Conservation (phyloP, 2,888 invertebrate species). For the Cybosia mesomella region DNA sequence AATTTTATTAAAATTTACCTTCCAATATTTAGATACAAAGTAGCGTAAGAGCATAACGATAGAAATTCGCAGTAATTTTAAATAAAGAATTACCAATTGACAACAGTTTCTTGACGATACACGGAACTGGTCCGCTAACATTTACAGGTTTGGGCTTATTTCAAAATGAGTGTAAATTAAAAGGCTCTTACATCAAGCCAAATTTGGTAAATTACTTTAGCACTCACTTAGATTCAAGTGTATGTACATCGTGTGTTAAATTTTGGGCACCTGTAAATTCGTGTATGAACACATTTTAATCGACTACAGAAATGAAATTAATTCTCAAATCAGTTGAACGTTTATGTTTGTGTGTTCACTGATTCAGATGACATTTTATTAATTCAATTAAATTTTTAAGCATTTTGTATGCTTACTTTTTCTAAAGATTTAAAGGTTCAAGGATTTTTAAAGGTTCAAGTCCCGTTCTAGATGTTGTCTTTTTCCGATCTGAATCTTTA, state of each 20-base stretch:
- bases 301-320: not conserved
- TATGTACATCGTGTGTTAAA: constrained; percentile 19
- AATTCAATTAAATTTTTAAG: too few relatives aligned
- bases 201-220: constrained; percentile 44
- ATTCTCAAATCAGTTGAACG: not conserved
- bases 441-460: too few relatives aligned
- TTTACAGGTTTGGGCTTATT: constrained; percentile 25
- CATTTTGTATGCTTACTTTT: too few relatives aligned
- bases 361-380: too few relatives aligned
- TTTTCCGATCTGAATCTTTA: too few relatives aligned
- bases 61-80: not conserved
- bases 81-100: not conserved
- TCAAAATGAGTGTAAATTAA: constrained; percentile 10
- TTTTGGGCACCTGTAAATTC: constrained; percentile 11
- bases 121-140: constrained; percentile 21
- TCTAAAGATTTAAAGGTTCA: too few relatives aligned
- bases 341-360: too few relatives aligned
- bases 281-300: constrained; percentile 5
- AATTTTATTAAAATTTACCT: too few relatives aligned
- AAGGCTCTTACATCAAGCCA: constrained; percentile 25
- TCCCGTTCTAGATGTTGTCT: too few relatives aligned
- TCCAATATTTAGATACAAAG: too few relatives aligned
- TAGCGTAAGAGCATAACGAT: too few relatives aligned
- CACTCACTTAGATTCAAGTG: constrained; percentile 31
- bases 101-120: not conserved